Evolutionary conservation across 1,140 invertebrate genomes (phyloP).

Genomic region (Alviniconcha marisindica): DNA sequence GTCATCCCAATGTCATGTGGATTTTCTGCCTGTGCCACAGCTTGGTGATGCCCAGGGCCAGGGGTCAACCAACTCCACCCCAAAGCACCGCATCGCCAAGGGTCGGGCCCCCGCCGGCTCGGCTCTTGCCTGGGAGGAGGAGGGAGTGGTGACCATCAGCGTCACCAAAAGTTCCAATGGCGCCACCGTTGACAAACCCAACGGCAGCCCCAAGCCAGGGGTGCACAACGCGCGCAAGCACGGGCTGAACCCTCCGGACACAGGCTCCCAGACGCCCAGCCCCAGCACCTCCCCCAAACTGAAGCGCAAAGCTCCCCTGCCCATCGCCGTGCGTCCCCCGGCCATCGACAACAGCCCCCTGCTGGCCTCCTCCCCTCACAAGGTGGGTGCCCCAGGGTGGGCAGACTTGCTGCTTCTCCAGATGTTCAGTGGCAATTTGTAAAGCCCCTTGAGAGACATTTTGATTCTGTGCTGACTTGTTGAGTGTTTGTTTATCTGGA

Average conservation of each 20-base stretch:
- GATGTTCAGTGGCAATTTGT: too few species aligned
- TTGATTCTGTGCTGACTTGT: too few species aligned
- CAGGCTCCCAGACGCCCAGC: slow-evolving; percentile 52
- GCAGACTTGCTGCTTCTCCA: too few species aligned
- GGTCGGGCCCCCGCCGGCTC: slow-evolving; percentile 8
- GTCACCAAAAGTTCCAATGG: slow-evolving; percentile 32
- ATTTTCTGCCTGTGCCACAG: background rate
- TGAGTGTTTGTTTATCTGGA: too few species aligned
- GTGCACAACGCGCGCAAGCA: slow-evolving; percentile 53
- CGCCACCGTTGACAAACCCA: slow-evolving; percentile 32
- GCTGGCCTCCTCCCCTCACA: slow-evolving; percentile 80
- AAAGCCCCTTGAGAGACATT: too few species aligned
- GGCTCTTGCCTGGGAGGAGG: slow-evolving; percentile 65
- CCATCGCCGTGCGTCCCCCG: slow-evolving; percentile 79
- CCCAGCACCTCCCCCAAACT: slow-evolving; percentile 68
- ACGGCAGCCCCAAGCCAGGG: slow-evolving; percentile 41
- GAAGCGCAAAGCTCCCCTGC: slow-evolving; percentile 50
- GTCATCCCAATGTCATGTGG: too few species aligned
- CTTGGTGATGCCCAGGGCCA: background rate
- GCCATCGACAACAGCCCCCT: slow-evolving; percentile 87
- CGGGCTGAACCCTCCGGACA: slow-evolving; percentile 56
- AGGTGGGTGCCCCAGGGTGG: too few species aligned
- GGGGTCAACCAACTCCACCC: slow-evolving; percentile 6
- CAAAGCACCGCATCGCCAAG: slow-evolving; percentile 42
- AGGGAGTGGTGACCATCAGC: slow-evolving; percentile 61